Conservation (phyloP, 2,113 vertebrate species). For the Poecile atricapillus region DNA sequence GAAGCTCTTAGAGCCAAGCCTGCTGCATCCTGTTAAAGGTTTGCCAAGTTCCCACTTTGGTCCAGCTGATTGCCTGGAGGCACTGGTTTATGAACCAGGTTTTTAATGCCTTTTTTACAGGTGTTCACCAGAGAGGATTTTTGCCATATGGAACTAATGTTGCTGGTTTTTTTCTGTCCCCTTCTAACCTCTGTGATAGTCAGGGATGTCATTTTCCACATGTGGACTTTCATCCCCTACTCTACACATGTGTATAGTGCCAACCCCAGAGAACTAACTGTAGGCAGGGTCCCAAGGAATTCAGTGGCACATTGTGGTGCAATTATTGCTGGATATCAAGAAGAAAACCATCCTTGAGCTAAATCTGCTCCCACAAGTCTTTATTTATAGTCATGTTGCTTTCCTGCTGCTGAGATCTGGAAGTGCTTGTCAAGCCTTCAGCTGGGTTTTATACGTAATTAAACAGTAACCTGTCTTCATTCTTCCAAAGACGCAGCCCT, state of each 20-base stretch:
- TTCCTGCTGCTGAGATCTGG: neutral
- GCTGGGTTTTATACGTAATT: neutral
- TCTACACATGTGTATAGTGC: rapidly evolving
- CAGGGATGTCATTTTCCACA: neutral
- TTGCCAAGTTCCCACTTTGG: neutral
- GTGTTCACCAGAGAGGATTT: neutral
- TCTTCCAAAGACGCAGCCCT: neutral
- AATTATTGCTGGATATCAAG: neutral
- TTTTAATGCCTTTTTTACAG: neutral
- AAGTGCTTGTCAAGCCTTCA: neutral
- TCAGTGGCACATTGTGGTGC: neutral
- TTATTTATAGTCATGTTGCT: neutral
- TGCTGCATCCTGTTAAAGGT: neutral
- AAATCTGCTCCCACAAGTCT: neutral
- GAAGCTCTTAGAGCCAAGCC: neutral
- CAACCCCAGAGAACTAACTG: neutral
- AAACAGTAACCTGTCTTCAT: neutral
- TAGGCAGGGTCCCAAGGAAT: neutral
- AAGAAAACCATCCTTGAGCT: neutral
- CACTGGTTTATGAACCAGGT: neutral
- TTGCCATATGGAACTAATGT: neutral
- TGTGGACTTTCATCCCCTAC: neutral
- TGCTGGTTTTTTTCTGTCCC: neutral
- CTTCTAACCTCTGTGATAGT: neutral
- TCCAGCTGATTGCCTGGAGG: neutral